phyloP scores from a whole-genome alignment of 2,888 invertebrate species.

The Anoncus sp. region DNA sequence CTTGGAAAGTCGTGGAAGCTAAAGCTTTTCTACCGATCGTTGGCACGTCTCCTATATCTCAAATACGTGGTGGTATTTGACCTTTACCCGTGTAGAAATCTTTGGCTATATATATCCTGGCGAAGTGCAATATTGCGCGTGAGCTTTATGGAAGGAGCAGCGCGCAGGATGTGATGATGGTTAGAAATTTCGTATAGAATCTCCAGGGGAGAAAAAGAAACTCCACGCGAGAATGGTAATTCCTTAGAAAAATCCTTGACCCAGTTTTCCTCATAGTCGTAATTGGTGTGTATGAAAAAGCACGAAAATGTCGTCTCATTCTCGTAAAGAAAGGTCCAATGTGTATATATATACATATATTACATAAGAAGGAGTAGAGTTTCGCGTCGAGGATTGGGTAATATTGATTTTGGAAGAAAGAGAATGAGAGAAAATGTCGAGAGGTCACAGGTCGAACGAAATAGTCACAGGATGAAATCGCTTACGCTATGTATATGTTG shows the following conservation, averaged over 20 bases:
- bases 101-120: neutral
- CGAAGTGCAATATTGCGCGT: slow-evolving; percentile 27
- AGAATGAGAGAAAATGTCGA: slow-evolving; percentile 13
- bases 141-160: neutral
- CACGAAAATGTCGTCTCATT: slow-evolving; percentile 12
- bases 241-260: slow-evolving; percentile 34
- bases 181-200: neutral
- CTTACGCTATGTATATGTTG: slow-evolving; percentile 15
- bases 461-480: slow-evolving; percentile 44
- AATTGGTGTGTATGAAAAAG: slow-evolving; percentile 3
- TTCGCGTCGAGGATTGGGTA: slow-evolving; percentile 38
- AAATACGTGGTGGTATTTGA: no score
- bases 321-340: slow-evolving; percentile 24
- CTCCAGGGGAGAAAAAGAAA: neutral
- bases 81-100: neutral
- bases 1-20: slow-evolving; percentile 14
- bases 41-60: no score
- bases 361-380: slow-evolving; percentile 24
- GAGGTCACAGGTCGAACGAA: slow-evolving; percentile 52
- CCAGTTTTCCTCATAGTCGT: slow-evolving; percentile 18
- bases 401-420: slow-evolving; percentile 53
- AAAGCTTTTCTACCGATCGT: no score
- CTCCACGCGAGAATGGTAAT: neutral
- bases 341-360: neutral
- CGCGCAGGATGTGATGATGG: neutral